phyloP scores from a whole-genome alignment of 2,113 vertebrate species.

The Anolis sagrei region DNA sequence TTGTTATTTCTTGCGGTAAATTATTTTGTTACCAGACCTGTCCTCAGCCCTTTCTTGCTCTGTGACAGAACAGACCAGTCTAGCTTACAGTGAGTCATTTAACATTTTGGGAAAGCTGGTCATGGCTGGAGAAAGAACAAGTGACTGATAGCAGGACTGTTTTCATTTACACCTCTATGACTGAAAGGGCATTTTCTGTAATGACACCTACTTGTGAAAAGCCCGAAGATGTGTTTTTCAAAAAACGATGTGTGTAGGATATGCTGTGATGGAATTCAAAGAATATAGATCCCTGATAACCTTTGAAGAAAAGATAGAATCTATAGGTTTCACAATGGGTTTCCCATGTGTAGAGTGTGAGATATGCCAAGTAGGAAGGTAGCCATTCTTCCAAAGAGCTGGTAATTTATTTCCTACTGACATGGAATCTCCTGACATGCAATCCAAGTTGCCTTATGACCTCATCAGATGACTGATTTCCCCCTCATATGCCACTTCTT shows the following conservation, averaged over 20 bases:
- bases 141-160: background rate
- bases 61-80: background rate
- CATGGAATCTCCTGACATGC: background rate
- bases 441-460: too few species aligned
- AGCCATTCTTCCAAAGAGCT: background rate
- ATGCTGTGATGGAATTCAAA: background rate
- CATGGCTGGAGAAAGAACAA: background rate
- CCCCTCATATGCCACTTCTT: too few species aligned
- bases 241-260: background rate
- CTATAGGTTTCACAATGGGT: background rate
- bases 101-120: background rate
- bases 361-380: background rate
- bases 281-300: background rate
- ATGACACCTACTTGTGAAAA: background rate
- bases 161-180: background rate
- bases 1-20: constrained; percentile 7
- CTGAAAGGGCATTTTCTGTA: background rate
- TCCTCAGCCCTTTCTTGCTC: background rate
- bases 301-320: background rate
- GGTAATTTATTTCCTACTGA: background rate
- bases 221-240: background rate
- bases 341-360: background rate
- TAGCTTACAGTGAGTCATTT: background rate
- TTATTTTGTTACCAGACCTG: constrained; percentile 14
- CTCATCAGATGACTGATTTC: too few species aligned